Evolutionary conservation across 2,888 invertebrate genomes (phyloP), one percentile per base, ranked within the genome.

Genomic region (Coleophora deauratella): DNA sequence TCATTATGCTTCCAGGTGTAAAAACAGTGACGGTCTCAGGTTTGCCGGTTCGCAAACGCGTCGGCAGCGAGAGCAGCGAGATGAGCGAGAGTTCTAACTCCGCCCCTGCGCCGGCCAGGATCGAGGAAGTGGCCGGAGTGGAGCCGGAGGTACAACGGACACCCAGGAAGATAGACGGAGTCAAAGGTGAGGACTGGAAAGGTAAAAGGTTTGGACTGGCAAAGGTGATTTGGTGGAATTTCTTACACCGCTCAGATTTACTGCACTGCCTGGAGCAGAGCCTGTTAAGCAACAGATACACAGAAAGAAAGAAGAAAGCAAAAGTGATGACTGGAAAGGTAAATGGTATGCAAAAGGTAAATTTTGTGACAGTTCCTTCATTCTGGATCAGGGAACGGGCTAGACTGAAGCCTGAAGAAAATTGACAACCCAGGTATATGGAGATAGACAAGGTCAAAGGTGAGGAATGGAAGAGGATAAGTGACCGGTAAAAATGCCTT

Each of bases 141-240:
- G 87, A 88, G 52, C 87, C 88, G 0, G 87, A 88, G 51, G 72
- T 87, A 27, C 87, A 88, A 52, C 63, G 74, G 42, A 85, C 87
- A 0, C 85, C 85, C 0, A 59, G 84, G 43, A 87, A 88, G 62
- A 79, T 87, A 4, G 82, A 85, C 41, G 86, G 86, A 1, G 76
- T 87, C 42, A 70, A 69, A 56, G 71, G 77, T 75, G 49, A 31
- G 31, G 9, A 35, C n/a, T 21, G 21, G 21, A 21, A 21, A 21
- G 6, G 21, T 21, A 21, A 21, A 21, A 21, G 21, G 3, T 4
- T 21, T 21, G 6, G n/a, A n/a, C n/a, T n/a, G n/a, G n/a, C n/a
- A n/a, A n/a, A n/a, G n/a, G n/a, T n/a, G n/a, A n/a, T n/a, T n/a
- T n/a, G n/a, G n/a, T n/a, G n/a, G n/a, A n/a, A 21, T 21, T 21